Base-by-base conservation (phyloP, 2,797 vertebrate genomes). In the Cirrhinus mrigala region DNA sequence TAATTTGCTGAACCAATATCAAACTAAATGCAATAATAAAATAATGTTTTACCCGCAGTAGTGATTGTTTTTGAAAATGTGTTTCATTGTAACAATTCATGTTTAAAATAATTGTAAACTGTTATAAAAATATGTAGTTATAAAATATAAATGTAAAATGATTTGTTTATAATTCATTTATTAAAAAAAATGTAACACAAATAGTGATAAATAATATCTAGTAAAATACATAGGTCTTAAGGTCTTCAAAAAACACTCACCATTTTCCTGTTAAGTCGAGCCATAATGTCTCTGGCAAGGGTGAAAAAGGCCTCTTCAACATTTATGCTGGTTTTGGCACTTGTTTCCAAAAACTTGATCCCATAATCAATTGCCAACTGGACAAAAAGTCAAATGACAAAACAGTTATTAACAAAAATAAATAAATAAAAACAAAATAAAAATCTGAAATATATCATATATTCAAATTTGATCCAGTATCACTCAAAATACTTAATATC, bases 261-360 rank as follows among this genome's bases (percentile, higher is more conserved):
- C 91, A 98, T 98, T 96, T 99, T 99, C 93, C 96, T 97, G 96
- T 97, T 98, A 91, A 99, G 97, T 91, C 98, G 98, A 90, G 97
- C 96, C 95, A 99, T 96, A 90, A 99, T 99, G 93, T 99, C 98
- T 94, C 97, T 96, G 90, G 96, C 98, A 88, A 99, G 96, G 1
- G 96, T 99, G 94, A 98, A 98, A 96, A 99, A 99, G 16, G 97
- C 97, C 96, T 99, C 98, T 93, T 99, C 98, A 73, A 99, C 98
- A 83, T 99, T 99, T 90, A 98, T 92, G 91, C 98, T 96, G 75
- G 98, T 97, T 94, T 99, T 99, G 88, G 98, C 98, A 89, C 98
- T 99, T 16, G 98, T 99, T 94, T 99, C 98, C 94, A 99, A 92
- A 91, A 99, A 99, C 92, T 99, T 99, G 78, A 99, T 97, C 85